These are phyloP conservation scores for Sebastes taczanowskii DNA, from an alignment of 2,797 vertebrate genomes.

Conservation along the genomic window DNA sequence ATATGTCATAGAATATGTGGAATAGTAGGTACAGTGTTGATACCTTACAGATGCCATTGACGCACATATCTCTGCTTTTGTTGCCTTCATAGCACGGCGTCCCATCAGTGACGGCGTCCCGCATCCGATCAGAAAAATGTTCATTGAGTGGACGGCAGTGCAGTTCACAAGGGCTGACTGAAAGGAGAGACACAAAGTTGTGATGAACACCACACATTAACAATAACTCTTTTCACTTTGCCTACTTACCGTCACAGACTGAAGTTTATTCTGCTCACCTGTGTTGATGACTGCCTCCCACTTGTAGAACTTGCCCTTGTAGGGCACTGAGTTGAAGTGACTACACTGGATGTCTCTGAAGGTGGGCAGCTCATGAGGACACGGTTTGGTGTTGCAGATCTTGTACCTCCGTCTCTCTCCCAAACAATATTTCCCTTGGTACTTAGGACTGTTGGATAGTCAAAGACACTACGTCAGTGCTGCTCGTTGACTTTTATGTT, in stretches of 20 bases:
- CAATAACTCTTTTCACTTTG: not conserved
- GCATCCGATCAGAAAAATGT: constrained; percentile 91
- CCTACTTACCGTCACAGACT: not conserved
- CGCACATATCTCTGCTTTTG: constrained; percentile 88
- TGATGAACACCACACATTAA: not conserved
- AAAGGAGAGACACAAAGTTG: not conserved
- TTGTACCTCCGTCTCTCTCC: constrained; percentile 89
- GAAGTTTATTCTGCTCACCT: constrained; percentile 76
- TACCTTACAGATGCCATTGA: constrained; percentile 98
- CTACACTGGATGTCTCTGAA: constrained; percentile 93
- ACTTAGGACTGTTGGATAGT: constrained; percentile 81
- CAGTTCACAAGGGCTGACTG: constrained; percentile 93
- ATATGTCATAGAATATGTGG: not conserved
- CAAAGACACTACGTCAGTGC: not conserved
- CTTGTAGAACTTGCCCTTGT: constrained; percentile 90
- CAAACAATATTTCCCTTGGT: constrained; percentile 91
- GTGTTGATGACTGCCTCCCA: constrained; percentile 90
- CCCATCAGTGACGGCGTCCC: constrained; percentile 89
- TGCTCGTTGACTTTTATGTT: not conserved
- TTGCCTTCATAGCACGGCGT: constrained; percentile 88
- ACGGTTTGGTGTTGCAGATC: constrained; percentile 84
- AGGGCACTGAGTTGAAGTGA: constrained; percentile 87
- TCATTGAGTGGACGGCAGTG: constrained; percentile 90
- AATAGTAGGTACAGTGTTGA: not conserved
- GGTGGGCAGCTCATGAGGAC: constrained; percentile 76